Percentiles rank a stretch among this genome's conserved stretches.
Conservation (phyloP, 2,888 invertebrate species). For the Ditylenchus weischeri region DNA sequence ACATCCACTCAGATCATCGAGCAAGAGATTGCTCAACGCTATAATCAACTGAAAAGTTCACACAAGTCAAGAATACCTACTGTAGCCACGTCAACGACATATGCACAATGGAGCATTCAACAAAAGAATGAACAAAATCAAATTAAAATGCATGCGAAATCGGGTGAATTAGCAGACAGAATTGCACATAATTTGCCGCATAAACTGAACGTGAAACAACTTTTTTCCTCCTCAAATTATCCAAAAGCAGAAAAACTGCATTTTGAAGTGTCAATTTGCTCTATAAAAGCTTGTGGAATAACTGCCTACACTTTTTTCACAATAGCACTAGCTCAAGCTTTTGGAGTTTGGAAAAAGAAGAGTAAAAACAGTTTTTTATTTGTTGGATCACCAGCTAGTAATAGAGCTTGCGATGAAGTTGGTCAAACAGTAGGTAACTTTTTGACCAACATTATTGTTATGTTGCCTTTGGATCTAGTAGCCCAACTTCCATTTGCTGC, state of each 20-base stretch:
- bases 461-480: not conserved
- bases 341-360: not conserved
- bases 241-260: not conserved
- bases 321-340: not conserved
- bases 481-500: not conserved
- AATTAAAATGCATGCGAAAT: not conserved
- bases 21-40: constrained; percentile 17
- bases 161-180: not conserved
- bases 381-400: constrained; percentile 38
- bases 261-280: not conserved
- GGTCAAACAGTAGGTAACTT: constrained; percentile 42
- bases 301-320: constrained; percentile 9
- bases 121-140: constrained; percentile 1
- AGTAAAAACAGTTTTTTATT: not conserved
- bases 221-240: not conserved
- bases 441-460: constrained; percentile 43
- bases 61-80: not conserved
- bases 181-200: not conserved
- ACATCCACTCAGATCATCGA: constrained; percentile 32
- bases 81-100: not conserved
- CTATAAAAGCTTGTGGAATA: not conserved
- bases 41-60: constrained; percentile 5
- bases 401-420: constrained; percentile 29
- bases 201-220: not conserved
- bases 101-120: constrained; percentile 16